These are phyloP conservation scores for Drosophila obscura DNA, from an alignment of 1,140 invertebrate species.

Conservation along the genomic window DNA sequence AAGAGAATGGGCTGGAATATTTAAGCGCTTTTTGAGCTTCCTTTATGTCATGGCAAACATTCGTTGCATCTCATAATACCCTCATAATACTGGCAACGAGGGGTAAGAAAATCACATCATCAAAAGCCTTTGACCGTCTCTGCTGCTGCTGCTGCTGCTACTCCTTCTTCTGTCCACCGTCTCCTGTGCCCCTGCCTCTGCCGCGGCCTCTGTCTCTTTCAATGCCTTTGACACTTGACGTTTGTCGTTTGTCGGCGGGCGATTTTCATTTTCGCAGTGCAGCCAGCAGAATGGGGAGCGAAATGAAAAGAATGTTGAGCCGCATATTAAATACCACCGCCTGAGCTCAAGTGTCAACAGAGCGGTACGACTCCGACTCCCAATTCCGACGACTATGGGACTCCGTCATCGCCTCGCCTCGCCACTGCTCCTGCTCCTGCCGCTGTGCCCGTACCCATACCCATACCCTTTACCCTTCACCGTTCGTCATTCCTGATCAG, in stretches of 20 bases:
- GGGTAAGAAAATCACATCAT: constrained; percentile 63
- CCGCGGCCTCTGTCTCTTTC: background rate
- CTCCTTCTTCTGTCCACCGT: background rate
- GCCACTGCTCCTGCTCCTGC: background rate
- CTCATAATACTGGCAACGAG: background rate
- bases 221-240: constrained; percentile 65
- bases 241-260: constrained; percentile 60
- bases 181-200: background rate
- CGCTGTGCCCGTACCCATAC: background rate
- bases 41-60: no score
- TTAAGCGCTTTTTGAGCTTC: no score
- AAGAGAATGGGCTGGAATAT: no score
- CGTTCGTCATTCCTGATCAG: constrained; percentile 15
- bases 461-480: background rate
- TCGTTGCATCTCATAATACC: no score
- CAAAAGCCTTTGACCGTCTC: constrained; percentile 40
- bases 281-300: constrained; percentile 38
- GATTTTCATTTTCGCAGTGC: constrained; percentile 72
- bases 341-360: constrained; percentile 81
- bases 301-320: constrained; percentile 81
- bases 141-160: background rate
- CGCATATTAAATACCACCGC: constrained; percentile 81
- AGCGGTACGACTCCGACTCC: constrained; percentile 23
- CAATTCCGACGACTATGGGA: background rate
- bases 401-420: constrained; percentile 1